Evolutionary conservation across 2,797 vertebrate species (phyloP).

Genomic region (Chrysocyon brachyurus): DNA sequence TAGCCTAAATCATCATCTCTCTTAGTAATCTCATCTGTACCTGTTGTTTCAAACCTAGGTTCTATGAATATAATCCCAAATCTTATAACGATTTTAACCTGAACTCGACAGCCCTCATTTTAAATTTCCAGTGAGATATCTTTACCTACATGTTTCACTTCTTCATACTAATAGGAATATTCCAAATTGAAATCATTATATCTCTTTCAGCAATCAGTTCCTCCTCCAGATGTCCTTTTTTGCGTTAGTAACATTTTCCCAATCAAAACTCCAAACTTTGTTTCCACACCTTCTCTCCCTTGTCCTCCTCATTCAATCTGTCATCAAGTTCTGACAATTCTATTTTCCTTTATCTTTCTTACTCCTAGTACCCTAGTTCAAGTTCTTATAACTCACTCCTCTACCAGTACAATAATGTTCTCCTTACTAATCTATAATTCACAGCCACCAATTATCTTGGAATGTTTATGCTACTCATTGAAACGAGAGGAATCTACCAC

Average conservation of each 20-base stretch:
- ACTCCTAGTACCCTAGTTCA: neutral
- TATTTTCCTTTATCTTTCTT: neutral
- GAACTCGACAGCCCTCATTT: neutral
- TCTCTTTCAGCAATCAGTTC: slow-evolving; percentile 1
- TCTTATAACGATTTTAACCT: slow-evolving; percentile 28
- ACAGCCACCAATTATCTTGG: neutral
- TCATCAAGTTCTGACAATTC: neutral
- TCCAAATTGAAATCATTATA: neutral
- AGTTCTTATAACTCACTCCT: neutral
- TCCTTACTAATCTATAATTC: neutral
- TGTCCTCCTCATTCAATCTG: neutral
- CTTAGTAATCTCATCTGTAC: neutral
- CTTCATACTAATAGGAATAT: neutral
- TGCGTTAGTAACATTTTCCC: slow-evolving; percentile 2
- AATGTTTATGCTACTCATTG: neutral
- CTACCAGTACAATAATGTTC: neutral
- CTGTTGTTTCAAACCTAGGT: neutral
- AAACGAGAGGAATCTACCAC: neutral
- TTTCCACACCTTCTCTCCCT: neutral
- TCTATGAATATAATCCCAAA: neutral
- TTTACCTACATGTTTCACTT: neutral
- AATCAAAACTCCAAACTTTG: slow-evolving; percentile 16
- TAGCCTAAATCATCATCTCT: neutral
- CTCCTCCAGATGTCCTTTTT: neutral
- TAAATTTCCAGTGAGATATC: neutral